Base-by-base conservation (phyloP, 2,888 invertebrate species). In the Drosophila subsilvestris region DNA sequence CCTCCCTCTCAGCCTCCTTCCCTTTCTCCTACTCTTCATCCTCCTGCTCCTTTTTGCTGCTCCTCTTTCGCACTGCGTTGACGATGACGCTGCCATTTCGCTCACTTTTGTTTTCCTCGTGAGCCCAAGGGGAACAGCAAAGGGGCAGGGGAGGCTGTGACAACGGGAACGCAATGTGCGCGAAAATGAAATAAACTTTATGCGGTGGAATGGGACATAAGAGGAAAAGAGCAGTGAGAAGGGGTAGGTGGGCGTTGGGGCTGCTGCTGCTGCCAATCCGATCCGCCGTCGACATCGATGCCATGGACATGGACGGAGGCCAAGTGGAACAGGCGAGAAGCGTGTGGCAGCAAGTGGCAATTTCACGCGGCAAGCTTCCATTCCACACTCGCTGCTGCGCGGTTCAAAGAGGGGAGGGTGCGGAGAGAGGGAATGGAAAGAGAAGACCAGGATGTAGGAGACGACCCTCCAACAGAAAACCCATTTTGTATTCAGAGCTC, bases 271-370 rank as follows among this genome's bases (percentile, higher is more conserved):
- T 32, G 66, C 56, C 66, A 56, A 72, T 51, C 56, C 50, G 57
- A n/a, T n/a, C 55, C 50, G 53, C 51, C 42, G 73, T 48, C 76
- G 60, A 74, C 81, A 70, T 70, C 75, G 87, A 78, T 68, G 76
- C 85, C 74, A 76, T 76, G 76, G 37, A 37, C 37, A 37, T 37
- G 37, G 37, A 80, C 88, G 82, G 86, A 80, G 82, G 90, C 89
- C 89, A 90, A 89, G 76, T 83, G 76, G 79, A 89, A 79, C 90
- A 89, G 89, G 89, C 90, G 90, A 76, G 61, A 78, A 89, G 90
- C 82, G 78, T 73, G 86, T 75, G 54, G 37, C 56, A 86, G 85
- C 88, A 86, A 86, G 85, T 89, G 88, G 86, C 82, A 85, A 86
- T 89, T 86, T 89, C 70, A 87, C 82, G 89, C 88, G 79, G 67